Evolutionary conservation across 2,888 invertebrate species (phyloP).

Genomic region (Acleris emargana): DNA sequence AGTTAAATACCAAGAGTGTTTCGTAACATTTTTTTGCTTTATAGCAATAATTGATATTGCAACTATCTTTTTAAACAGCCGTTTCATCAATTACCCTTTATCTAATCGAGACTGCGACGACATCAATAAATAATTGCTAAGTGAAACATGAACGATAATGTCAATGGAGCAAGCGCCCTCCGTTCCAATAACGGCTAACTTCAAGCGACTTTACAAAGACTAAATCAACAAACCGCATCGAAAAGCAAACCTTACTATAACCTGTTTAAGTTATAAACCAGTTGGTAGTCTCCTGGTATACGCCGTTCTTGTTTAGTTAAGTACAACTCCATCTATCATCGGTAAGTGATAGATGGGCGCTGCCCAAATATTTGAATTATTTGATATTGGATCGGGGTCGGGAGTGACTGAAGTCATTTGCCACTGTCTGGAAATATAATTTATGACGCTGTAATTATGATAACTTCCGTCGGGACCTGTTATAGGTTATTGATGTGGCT

Average conservation of each 20-base stretch:
- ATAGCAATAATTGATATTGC: background rate
- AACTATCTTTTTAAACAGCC: constrained; percentile 14
- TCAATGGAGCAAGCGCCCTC: constrained; percentile 72
- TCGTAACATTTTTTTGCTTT: background rate
- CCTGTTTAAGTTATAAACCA: background rate
- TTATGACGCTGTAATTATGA: constrained; percentile 43
- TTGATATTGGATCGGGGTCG: constrained; percentile 60
- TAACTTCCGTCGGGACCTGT: constrained; percentile 32
- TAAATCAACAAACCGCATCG: constrained; percentile 39
- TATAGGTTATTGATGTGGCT: constrained; percentile 6
- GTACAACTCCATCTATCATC: constrained; percentile 75
- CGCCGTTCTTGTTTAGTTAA: constrained; percentile 38
- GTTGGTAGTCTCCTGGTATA: background rate
- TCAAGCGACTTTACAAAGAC: constrained; percentile 55
- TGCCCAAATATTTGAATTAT: constrained; percentile 81
- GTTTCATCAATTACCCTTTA: constrained; percentile 54
- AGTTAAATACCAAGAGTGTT: too few species aligned
- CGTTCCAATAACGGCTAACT: constrained; percentile 69
- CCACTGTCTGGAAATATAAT: constrained; percentile 46
- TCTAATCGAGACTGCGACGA: constrained; percentile 54
- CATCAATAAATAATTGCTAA: constrained; percentile 75
- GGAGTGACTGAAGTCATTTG: constrained; percentile 50
- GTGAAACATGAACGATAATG: constrained; percentile 79
- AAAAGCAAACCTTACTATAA: constrained; percentile 36
- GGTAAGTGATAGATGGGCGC: constrained; percentile 78